A percentile compares a stretch with the other conserved stretches of the same genome.
These are phyloP conservation scores for Hoplodrina blanda DNA, from an alignment of 2,888 invertebrate species.

Conservation along the genomic window DNA sequence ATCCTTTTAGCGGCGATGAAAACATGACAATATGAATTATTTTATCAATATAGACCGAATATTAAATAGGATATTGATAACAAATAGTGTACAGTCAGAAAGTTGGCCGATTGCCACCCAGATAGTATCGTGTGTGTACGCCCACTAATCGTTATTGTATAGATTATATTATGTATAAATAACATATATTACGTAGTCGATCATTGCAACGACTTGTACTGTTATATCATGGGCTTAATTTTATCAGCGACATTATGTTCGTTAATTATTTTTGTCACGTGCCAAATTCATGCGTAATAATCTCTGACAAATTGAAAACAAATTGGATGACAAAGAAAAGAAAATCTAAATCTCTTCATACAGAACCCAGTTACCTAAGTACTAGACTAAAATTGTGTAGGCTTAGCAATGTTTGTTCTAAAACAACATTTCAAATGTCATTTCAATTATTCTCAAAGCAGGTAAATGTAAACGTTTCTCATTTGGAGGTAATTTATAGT, in stretches of 20 bases:
- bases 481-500: slow-evolving; percentile 17
- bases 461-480: slow-evolving; percentile 27
- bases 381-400: slow-evolving; percentile 5
- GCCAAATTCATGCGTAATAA: background rate
- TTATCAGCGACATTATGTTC: background rate
- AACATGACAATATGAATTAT: slow-evolving; percentile 8
- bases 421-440: slow-evolving; percentile 22
- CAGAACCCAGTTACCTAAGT: background rate
- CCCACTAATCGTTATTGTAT: slow-evolving; percentile 50
- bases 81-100: slow-evolving; percentile 39
- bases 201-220: slow-evolving; percentile 26
- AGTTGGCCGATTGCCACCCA: slow-evolving; percentile 61
- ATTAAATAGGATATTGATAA: slow-evolving; percentile 47
- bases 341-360: background rate
- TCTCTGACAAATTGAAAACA: background rate
- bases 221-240: slow-evolving; percentile 43
- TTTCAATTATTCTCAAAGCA: slow-evolving; percentile 13
- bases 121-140: slow-evolving; percentile 46
- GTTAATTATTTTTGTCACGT: slow-evolving; percentile 18
- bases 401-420: background rate
- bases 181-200: slow-evolving; percentile 17
- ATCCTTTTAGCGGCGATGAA: background rate
- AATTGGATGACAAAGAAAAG: background rate
- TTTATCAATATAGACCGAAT: slow-evolving; percentile 28
- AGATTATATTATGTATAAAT: slow-evolving; percentile 36